A percentile compares a stretch with the other conserved stretches of the same genome.
Conservation (phyloP, 1,140 invertebrate genomes). For the Drosophila tsacasi region DNA sequence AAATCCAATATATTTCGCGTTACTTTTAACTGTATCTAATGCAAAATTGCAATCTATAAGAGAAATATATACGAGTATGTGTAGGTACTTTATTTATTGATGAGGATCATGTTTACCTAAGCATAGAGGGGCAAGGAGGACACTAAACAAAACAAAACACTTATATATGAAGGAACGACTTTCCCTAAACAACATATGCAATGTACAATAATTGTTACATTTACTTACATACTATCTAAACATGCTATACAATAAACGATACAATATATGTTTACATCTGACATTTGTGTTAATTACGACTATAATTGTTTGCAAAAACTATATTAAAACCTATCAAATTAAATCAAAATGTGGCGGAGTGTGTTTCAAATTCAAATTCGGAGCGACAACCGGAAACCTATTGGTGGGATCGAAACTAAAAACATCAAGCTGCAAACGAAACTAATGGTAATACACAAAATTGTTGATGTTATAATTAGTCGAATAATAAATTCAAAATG, state of each 20-base stretch:
- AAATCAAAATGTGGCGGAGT: slow-evolving; percentile 45
- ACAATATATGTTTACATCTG: slow-evolving; percentile 59
- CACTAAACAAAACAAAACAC: slow-evolving; percentile 20
- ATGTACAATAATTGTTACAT: slow-evolving; percentile 52
- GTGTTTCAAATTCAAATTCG: slow-evolving; percentile 44
- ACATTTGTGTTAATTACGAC: slow-evolving; percentile 79
- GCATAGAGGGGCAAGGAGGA: slow-evolving; percentile 2
- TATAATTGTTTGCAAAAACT: slow-evolving; percentile 77
- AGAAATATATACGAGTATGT: slow-evolving; percentile 29
- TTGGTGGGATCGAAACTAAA: slow-evolving; percentile 41
- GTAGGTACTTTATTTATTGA: slow-evolving; percentile 21
- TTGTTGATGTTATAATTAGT: slow-evolving; percentile 83
- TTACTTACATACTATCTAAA: slow-evolving; percentile 44
- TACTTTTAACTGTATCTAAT: slow-evolving; percentile 63
- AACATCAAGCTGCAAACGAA: slow-evolving; percentile 35
- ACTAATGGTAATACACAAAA: slow-evolving; percentile 77
- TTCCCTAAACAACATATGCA: slow-evolving; percentile 35
- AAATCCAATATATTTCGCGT: slow-evolving; percentile 69
- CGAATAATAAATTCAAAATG: slow-evolving; percentile 66
- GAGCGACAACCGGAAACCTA: slow-evolving; percentile 25
- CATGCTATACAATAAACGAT: slow-evolving; percentile 51
- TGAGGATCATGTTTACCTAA: slow-evolving; percentile 20
- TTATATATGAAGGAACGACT: slow-evolving; percentile 12
- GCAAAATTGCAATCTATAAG: slow-evolving; percentile 38
- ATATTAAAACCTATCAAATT: slow-evolving; percentile 70